phyloP scores from a whole-genome alignment of 2,888 invertebrate species.

The Fragum sueziense region DNA sequence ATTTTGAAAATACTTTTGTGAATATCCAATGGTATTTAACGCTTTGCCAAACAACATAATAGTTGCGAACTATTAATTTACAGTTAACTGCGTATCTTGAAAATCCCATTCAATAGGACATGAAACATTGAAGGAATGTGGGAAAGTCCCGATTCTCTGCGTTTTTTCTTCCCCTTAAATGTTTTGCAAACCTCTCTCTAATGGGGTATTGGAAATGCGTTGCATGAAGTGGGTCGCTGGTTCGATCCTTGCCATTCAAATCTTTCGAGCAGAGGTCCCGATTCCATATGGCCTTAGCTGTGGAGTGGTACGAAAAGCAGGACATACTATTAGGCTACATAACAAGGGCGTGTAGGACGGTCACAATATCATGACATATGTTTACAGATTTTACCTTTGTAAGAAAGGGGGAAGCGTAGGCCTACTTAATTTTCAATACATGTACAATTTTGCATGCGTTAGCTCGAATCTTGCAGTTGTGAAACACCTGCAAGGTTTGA shows the following conservation, averaged over 20 bases:
- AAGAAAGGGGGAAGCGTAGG: background rate
- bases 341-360: background rate
- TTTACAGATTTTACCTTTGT: no score
- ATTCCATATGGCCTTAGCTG: background rate
- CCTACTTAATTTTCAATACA: background rate
- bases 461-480: no score
- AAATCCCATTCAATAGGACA: background rate
- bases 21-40: background rate
- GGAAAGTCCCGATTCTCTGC: background rate
- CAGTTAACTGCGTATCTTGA: background rate
- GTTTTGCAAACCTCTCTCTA: background rate
- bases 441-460: no score
- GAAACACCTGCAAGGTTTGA: no score
- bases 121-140: background rate
- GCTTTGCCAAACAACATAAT: background rate
- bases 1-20: background rate
- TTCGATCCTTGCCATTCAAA: no score
- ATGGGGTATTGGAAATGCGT: background rate
- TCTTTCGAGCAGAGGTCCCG: background rate
- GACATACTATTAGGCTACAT: background rate
- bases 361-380: no score
- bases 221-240: background rate
- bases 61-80: background rate
- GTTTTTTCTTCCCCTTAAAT: background rate
- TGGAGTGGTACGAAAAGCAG: background rate